Conservation (phyloP, 1,140 invertebrate genomes). For the Ceratosolen solmsi region DNA sequence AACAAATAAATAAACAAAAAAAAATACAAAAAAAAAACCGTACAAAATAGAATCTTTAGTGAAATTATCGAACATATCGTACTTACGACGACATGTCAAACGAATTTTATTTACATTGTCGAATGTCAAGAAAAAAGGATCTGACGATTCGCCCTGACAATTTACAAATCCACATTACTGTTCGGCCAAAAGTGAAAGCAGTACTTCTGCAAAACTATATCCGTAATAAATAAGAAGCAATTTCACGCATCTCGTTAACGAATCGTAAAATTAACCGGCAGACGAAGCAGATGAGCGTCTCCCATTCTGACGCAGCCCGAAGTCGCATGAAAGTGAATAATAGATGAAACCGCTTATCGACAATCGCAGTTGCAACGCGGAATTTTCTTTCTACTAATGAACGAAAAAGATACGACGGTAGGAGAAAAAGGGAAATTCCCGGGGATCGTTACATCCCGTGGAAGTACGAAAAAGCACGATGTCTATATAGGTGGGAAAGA, state of each 20-base stretch:
- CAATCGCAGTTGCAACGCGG: not conserved
- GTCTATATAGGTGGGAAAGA: not conserved
- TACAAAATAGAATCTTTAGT: too few species aligned
- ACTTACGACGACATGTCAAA: too few species aligned
- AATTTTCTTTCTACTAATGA: not conserved
- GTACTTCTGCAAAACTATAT: not conserved
- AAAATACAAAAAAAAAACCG: too few species aligned
- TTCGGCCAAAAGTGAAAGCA: not conserved
- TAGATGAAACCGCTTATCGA: not conserved
- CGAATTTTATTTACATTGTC: too few species aligned
- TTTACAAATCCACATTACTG: not conserved
- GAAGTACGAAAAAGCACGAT: not conserved
- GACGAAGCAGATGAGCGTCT: not conserved
- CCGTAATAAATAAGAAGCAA: constrained; percentile 13
- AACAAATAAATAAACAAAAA: too few species aligned
- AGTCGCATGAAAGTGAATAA: not conserved
- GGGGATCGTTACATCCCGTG: not conserved
- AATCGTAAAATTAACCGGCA: constrained; percentile 13
- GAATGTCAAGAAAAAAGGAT: not conserved
- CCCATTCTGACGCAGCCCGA: not conserved
- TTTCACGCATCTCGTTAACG: constrained; percentile 27
- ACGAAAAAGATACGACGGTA: not conserved
- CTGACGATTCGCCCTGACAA: not conserved
- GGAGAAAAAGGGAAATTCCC: not conserved
- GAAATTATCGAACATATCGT: too few species aligned